Evolutionary conservation across 2,113 vertebrate genomes (phyloP), one percentile per base, ranked within the genome.

Genomic region (Protobothrops flavoviridis): DNA sequence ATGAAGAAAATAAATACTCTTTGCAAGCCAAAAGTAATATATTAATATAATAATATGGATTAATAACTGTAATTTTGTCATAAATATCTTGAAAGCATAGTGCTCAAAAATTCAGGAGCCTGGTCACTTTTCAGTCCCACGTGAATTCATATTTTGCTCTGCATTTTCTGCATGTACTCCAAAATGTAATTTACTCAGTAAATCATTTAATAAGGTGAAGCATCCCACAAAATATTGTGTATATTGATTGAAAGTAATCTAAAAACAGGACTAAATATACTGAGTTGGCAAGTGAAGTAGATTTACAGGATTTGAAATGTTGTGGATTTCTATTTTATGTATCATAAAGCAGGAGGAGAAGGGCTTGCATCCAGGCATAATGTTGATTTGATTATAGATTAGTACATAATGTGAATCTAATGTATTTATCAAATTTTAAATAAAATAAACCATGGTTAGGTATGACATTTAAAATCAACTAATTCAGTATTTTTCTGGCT

Each of bases 131-230:
- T 87, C 90, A 94, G 96, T 93, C 94, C 94, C 96, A 94, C 94
- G 93, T 1, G 93, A 90, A 91, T 96, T 96, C 96, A 94, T 94
- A 95, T 95, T 93, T 94, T 96, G 94, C 93, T 94, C 97, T 97
- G 96, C 0, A 69, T 96, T 94, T 96, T 97, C 39, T 45, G 43
- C 97, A 97, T 98, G 96, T 97, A 95, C 92, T 97, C 85, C 93
- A 96, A 96, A 95, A 96, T 96, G 96, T 96, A 97, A 57, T 97
- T 97, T 97, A 96, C 95, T 95, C 95, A 93, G 15, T 96, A 97
- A 95, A 85, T 96, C 97, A 96, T 94, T 97, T 96, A 97, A 96
- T 97, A 96, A 97, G 96, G 97, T 98, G 97, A 98, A 97, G 96
- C 20, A 95, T 97, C 93, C 94, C 94, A 96, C 96, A 97, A 97